A percentile compares a stretch with the other conserved stretches of the same genome.
Conservation (phyloP, 2,888 invertebrate species). For the Drosophila siamana region DNA sequence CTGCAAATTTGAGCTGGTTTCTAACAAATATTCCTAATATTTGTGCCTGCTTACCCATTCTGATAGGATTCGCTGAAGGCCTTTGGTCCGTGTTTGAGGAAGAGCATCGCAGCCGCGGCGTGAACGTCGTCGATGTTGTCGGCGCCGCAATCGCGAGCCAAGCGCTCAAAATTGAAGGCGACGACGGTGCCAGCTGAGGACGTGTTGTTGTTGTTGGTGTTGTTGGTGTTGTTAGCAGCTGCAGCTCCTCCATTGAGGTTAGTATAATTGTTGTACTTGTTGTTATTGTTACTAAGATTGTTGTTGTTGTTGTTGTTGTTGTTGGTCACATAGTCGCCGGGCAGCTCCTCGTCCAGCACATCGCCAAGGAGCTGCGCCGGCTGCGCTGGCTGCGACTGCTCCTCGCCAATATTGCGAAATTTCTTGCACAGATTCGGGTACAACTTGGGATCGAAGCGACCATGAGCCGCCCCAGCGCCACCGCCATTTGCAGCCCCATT, state of each 20-base stretch:
- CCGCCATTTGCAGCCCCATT: slow-evolving; percentile 60
- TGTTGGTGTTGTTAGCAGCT: slow-evolving; percentile 14
- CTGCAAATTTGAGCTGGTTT: too few species aligned
- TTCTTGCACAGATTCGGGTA: slow-evolving; percentile 93
- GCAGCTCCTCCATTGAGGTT: slow-evolving; percentile 3
- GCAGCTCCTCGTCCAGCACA: slow-evolving; percentile 76
- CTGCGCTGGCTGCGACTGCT: slow-evolving; percentile 30
- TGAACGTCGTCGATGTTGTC: slow-evolving; percentile 91
- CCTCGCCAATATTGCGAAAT: slow-evolving; percentile 80
- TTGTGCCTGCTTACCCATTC: slow-evolving; percentile 79
- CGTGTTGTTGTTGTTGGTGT: slow-evolving; percentile 42
- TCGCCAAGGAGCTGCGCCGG: slow-evolving; percentile 44
- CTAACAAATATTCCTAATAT: background rate
- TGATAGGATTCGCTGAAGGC: slow-evolving; percentile 86
- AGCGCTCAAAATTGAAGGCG: slow-evolving; percentile 82
- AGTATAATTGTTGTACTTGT: slow-evolving; percentile 34
- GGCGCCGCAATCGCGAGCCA: slow-evolving; percentile 85
- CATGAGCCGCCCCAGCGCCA: slow-evolving; percentile 56
- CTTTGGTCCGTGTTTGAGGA: slow-evolving; percentile 93
- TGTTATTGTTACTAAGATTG: slow-evolving; percentile 18
- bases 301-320: slow-evolving; percentile 53
- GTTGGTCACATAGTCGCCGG: slow-evolving; percentile 77
- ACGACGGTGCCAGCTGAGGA: slow-evolving; percentile 40
- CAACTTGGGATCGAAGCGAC: slow-evolving; percentile 90
- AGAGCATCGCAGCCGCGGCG: slow-evolving; percentile 94